Evolutionary conservation across 1,140 invertebrate genomes (phyloP).

Genomic region (Nymphalis io): DNA sequence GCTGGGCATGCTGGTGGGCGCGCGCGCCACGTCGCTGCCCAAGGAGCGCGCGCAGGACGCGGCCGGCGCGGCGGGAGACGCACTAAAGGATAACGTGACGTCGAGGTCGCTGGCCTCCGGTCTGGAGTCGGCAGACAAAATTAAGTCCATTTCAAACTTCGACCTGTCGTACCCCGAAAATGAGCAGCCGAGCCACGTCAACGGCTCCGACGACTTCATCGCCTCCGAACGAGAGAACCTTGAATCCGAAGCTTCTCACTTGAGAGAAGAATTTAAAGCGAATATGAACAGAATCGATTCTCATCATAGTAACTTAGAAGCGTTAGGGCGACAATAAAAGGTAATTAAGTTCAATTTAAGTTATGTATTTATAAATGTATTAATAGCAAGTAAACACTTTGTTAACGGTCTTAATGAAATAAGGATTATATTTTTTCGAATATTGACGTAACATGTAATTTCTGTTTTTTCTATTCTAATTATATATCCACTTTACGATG

Average conservation of each 20-base stretch:
- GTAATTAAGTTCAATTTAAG: neutral
- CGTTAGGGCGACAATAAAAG: conserved; percentile 43
- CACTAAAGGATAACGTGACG: conserved; percentile 45
- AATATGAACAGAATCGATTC: conserved; percentile 79
- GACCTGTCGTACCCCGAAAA: conserved; percentile 56
- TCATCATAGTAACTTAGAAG: conserved; percentile 73
- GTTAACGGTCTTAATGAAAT: neutral
- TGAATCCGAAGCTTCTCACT: conserved; percentile 28
- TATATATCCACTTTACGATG: no score
- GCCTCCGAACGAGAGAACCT: conserved; percentile 52
- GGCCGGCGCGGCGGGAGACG: neutral
- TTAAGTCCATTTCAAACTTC: conserved; percentile 61
- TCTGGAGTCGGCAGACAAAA: conserved; percentile 51
- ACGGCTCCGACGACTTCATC: conserved; percentile 69
- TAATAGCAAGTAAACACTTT: neutral
- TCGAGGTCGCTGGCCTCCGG: conserved; percentile 62
- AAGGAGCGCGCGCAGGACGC: conserved; percentile 64
- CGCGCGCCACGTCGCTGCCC: conserved; percentile 56
- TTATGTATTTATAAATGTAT: neutral
- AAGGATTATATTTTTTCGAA: no score
- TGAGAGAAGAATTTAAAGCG: conserved; percentile 70
- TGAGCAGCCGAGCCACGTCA: conserved; percentile 39
- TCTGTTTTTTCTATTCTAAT: no score
- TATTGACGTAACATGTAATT: no score
- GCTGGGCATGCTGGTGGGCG: conserved; percentile 52